These are phyloP conservation scores for Pogonognathellus flavescens DNA, from an alignment of 1,140 invertebrate genomes.

Conservation along the genomic window DNA sequence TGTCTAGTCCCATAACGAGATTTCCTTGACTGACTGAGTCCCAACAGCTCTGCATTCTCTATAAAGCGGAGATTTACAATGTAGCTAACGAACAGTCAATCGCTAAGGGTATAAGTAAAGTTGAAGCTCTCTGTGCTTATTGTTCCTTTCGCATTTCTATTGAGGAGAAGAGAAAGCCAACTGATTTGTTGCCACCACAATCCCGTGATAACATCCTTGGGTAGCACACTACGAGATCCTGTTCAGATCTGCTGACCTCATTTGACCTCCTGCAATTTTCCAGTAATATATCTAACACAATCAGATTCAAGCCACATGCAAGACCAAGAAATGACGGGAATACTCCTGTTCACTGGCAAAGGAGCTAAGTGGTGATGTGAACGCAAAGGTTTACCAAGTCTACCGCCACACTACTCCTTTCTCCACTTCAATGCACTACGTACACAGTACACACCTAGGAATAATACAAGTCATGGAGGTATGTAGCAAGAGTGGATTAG, in stretches of 20 bases:
- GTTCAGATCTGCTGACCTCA: constrained; percentile 15
- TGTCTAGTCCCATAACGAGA: too few relatives aligned
- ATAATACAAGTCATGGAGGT: too few relatives aligned
- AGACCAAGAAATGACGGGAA: not conserved
- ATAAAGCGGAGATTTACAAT: not conserved
- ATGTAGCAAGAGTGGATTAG: too few relatives aligned
- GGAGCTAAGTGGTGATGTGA: not conserved
- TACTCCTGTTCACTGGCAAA: not conserved
- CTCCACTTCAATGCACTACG: too few relatives aligned
- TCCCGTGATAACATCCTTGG: constrained; percentile 28
- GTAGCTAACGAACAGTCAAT: constrained; percentile 44
- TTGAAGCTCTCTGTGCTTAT: constrained; percentile 1
- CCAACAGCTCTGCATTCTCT: not conserved
- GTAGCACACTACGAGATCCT: not conserved
- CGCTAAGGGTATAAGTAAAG: constrained; percentile 18
- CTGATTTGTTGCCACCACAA: constrained; percentile 33
- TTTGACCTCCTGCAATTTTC: constrained; percentile 5
- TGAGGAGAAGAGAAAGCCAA: constrained; percentile 22
- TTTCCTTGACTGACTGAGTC: too few relatives aligned
- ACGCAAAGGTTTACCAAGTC: not conserved
- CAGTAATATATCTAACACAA: not conserved
- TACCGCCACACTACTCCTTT: too few relatives aligned
- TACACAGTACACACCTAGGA: too few relatives aligned
- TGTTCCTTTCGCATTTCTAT: constrained; percentile 3
- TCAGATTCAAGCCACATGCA: not conserved